Base-by-base conservation (phyloP, 1,140 invertebrate species). In the Panonychus citri region DNA sequence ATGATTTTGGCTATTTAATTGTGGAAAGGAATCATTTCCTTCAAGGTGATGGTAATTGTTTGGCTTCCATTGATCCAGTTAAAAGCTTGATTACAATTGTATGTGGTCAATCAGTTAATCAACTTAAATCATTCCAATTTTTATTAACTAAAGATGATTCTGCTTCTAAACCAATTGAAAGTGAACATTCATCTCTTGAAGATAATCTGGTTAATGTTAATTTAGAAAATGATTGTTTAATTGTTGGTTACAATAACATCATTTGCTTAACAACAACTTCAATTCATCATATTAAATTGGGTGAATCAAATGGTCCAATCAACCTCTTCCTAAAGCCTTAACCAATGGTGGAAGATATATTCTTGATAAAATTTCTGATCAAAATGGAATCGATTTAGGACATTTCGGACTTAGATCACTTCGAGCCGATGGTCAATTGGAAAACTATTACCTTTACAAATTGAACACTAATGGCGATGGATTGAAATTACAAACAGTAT, bases 1-100 rank as follows among this genome's bases (percentile, higher is more conserved):
- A 46, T 24, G 21, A 19, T 10, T 46, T n/a, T 24, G 43, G 43
- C 2, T 24, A n/a, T 46, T 46, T 46, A 24, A n/a, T 46, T 19
- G 77, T 17, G 75, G 75, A 17, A 78, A 76, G 63, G 84, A 84
- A 15, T 46, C 15, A 12, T 42, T 26, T 39, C 26, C 26, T 13
- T 24, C 10, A 25, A 25, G 3, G 21, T 21, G 24, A 13, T 24
- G 3, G 13, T 19, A 25, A 4, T n/a, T 25, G n/a, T 25, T 46
- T 5, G n/a, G n/a, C n/a, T 5, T 19, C 24, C 17, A 19, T 46
- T 46, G 21, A 57, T 25, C 5, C 30, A 34, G 5, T 12, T 34
- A 34, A 34, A 34, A 34, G 30, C 12, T 34, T 34, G 30, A 12
- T 34, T 12, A 34, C 5, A 7, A 12, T 34, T 7, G 5, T 34